Evolutionary conservation across 1,140 invertebrate genomes (phyloP), one percentile per base, ranked within the genome.

Genomic region (Apolygus lucorum): DNA sequence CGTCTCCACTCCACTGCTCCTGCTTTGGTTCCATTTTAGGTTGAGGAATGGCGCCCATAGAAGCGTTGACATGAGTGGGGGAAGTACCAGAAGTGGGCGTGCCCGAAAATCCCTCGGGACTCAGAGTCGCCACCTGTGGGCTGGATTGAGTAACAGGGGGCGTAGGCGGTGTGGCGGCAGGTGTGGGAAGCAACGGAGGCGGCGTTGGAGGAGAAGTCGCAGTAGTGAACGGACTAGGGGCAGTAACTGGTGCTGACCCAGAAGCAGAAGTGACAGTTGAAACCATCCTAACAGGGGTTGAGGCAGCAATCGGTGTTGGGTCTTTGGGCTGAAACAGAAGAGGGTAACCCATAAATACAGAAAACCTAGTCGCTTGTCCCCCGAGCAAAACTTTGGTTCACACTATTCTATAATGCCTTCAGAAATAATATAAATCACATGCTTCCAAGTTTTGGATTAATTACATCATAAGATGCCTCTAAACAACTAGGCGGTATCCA

Each of bases 1-100:
- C 59, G 11, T 69, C 68, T 26, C 49, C 49, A 13, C 49, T 59
- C 62, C 59, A 69, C 21, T 22, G 28, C 27, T 68, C 68, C n/a
- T 54, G 49, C n/a, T 59, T 62, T 14, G 21, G 2, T 65, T 65
- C 28, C 14, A 27, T 49, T 17, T 67, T 34, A 21, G 71, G 69
- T 29, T 68, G 63, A n/a, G 11, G 11, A 4, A 24, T 4, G 22
- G 54, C 54, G 22, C 22, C 22, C 54, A 28, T 49, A 4, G 22
- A 62, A 28, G 4, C 21, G 42, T 1, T 26, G 24, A 27, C 67
- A 24, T 67, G 0, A 2, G 24, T 24, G 8, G 28, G 13, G n/a
- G n/a, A 28, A n/a, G 1, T 21, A 1, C 1, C 11, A 14, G 1
- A 67, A 2, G 29, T 22, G n/a, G 24, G 21, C 34, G 54, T 63